Evolutionary conservation across 2,888 invertebrate species (phyloP).

Genomic region (Geotrupes spiniger): DNA sequence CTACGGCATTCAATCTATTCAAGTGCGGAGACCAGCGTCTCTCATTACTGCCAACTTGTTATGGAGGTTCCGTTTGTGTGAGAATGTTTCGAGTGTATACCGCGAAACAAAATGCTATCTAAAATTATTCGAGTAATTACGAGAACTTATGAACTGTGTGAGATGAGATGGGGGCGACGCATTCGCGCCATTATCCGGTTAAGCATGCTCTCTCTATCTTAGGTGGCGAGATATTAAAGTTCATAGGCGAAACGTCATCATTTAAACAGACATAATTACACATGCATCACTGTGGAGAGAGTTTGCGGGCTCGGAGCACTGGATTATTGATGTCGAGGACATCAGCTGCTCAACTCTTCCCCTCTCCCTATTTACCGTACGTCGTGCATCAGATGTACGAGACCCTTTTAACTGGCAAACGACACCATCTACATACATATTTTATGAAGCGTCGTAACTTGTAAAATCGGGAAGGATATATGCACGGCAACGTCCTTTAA

Average conservation of each 20-base stretch:
- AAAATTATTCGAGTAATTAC: too few relatives aligned
- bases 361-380: neutral
- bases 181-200: slow-evolving; percentile 22
- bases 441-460: slow-evolving; percentile 31
- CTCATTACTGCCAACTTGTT: too few relatives aligned
- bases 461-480: slow-evolving; percentile 28
- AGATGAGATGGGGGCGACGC: neutral
- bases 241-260: slow-evolving; percentile 37
- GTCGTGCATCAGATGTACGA: neutral
- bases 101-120: too few relatives aligned
- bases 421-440: slow-evolving; percentile 31
- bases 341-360: slow-evolving; percentile 31
- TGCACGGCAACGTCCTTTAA: too few relatives aligned
- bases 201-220: slow-evolving; percentile 27
- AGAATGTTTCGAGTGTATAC: too few relatives aligned
- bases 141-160: too few relatives aligned
- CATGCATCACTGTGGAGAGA: slow-evolving; percentile 38
- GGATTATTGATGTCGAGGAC: slow-evolving; percentile 39
- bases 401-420: slow-evolving; percentile 15
- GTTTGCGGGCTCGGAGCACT: slow-evolving; percentile 29
- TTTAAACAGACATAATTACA: slow-evolving; percentile 40
- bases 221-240: slow-evolving; percentile 38
- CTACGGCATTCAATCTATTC: too few relatives aligned
- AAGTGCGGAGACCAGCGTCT: too few relatives aligned
- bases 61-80: too few relatives aligned